phyloP scores from a whole-genome alignment of 2,888 invertebrate species.

The Zhengitettix transpicula region DNA sequence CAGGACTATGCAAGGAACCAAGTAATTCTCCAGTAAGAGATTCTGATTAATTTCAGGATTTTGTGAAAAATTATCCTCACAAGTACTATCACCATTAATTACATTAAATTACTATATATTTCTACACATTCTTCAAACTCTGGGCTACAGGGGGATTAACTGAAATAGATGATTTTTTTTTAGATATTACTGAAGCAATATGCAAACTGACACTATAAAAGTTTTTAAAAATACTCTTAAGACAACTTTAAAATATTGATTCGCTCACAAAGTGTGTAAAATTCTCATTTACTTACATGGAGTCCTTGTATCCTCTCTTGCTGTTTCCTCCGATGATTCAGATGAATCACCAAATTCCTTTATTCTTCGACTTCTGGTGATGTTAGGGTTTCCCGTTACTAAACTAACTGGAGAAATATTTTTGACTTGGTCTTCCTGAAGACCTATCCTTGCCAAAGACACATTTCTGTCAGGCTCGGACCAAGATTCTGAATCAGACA shows the following conservation, averaged over 20 bases:
- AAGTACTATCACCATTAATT: no score
- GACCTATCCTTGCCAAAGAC: slow-evolving; percentile 61
- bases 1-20: no score
- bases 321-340: slow-evolving; percentile 11
- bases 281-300: slow-evolving; percentile 6
- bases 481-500: slow-evolving; percentile 68
- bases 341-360: slow-evolving; percentile 6
- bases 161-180: no score
- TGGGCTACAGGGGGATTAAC: no score
- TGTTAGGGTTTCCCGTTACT: background rate
- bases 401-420: background rate
- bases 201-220: no score
- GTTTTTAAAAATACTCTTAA: background rate
- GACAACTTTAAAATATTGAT: background rate
- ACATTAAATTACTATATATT: no score
- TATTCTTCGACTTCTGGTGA: background rate
- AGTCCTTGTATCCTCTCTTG: slow-evolving; percentile 8
- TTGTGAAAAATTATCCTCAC: no score
- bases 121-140: no score
- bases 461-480: slow-evolving; percentile 74
- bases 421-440: slow-evolving; percentile 6
- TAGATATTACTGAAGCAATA: no score
- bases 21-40: no score
- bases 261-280: background rate
- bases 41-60: no score